These are phyloP conservation scores for Seladonia tumulorum DNA, from an alignment of 2,888 invertebrate genomes.

Conservation along the genomic window DNA sequence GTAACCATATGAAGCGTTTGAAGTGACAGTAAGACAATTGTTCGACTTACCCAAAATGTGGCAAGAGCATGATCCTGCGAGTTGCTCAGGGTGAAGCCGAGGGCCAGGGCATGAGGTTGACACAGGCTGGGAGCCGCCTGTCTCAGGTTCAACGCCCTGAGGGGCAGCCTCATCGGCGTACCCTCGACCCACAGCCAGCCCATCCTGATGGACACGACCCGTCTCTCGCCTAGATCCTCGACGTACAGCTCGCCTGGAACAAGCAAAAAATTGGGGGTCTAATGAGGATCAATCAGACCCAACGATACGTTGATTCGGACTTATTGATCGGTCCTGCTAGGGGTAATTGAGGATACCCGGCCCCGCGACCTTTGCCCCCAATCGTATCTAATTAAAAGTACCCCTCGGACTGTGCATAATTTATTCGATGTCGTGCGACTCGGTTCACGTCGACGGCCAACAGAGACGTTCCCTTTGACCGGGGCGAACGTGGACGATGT, in stretches of 20 bases:
- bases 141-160: slow-evolving; percentile 82
- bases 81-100: slow-evolving; percentile 82
- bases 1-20: background rate
- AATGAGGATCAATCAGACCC: slow-evolving; percentile 58
- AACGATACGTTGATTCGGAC: slow-evolving; percentile 14
- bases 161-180: slow-evolving; percentile 80
- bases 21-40: background rate
- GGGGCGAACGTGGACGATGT: background rate
- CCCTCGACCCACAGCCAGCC: slow-evolving; percentile 83
- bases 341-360: slow-evolving; percentile 47
- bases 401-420: slow-evolving; percentile 26
- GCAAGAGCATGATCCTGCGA: slow-evolving; percentile 79
- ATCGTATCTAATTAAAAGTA: slow-evolving; percentile 50
- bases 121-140: slow-evolving; percentile 80
- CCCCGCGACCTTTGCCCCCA: slow-evolving; percentile 33
- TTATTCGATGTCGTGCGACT: background rate
- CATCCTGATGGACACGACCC: slow-evolving; percentile 82
- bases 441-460: background rate
- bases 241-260: slow-evolving; percentile 82
- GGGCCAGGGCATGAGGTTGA: slow-evolving; percentile 81
- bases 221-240: slow-evolving; percentile 80
- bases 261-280: slow-evolving; percentile 37
- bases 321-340: slow-evolving; percentile 23
- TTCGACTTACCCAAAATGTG: slow-evolving; percentile 81
- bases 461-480: slow-evolving; percentile 23